These are phyloP conservation scores for Rhynchonycteris naso DNA, from an alignment of 2,797 vertebrate genomes.

Conservation along the genomic window DNA sequence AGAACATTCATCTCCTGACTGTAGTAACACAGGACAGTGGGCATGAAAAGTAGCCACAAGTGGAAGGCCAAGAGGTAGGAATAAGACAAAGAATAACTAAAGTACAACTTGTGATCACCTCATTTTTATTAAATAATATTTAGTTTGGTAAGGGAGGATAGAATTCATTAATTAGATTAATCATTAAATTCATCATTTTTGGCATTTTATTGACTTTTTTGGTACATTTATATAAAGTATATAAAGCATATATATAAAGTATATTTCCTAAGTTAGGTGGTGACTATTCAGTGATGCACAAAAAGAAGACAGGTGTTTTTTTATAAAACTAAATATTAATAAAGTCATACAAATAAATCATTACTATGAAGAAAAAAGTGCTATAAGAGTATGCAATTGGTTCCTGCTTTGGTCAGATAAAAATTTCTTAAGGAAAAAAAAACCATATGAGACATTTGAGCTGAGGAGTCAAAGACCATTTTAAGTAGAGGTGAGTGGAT, in stretches of 20 bases:
- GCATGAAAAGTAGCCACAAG: conserved; percentile 90
- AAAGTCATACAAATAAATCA: not conserved
- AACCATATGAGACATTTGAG: not conserved
- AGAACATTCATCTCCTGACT: conserved; percentile 94
- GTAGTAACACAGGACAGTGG: conserved; percentile 90
- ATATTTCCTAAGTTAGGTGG: not conserved
- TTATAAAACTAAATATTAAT: not conserved
- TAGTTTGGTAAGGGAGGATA: not conserved
- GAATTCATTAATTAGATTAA: not conserved
- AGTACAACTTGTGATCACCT: not conserved
- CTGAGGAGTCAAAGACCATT: not conserved
- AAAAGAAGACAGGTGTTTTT: not conserved
- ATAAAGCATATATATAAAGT: not conserved
- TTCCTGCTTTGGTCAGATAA: not conserved
- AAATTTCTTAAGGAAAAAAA: not conserved
- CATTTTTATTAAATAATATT: not conserved
- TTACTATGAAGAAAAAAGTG: not conserved
- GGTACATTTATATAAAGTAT: not conserved
- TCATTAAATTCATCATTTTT: not conserved
- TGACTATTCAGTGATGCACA: not conserved
- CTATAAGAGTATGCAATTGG: not conserved
- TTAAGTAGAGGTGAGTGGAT: not conserved
- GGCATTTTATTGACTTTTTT: not conserved
- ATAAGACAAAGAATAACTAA: conserved; percentile 77
- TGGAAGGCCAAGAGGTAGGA: conserved; percentile 94